These are phyloP conservation scores for Columbina picui DNA, from an alignment of 2,113 vertebrate species.

Conservation along the genomic window DNA sequence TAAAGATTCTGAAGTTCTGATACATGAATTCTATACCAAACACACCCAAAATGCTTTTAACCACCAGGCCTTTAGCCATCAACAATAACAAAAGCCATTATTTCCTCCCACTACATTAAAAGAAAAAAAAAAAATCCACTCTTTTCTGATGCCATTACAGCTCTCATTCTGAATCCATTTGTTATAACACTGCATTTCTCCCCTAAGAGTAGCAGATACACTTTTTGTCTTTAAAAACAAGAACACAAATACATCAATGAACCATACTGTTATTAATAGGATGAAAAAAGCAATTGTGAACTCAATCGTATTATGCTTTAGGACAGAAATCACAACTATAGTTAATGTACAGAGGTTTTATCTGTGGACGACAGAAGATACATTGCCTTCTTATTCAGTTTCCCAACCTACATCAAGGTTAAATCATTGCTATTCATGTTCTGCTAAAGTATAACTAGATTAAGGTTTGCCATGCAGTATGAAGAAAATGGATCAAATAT, in stretches of 20 bases:
- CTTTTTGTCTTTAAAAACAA: not conserved
- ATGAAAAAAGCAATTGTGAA: not conserved
- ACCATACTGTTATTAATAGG: not conserved
- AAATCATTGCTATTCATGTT: not conserved
- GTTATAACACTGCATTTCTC: not conserved
- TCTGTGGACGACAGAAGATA: not conserved
- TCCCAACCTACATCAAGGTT: not conserved
- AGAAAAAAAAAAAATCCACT: not conserved
- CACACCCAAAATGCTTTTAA: not conserved
- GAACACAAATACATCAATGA: not conserved
- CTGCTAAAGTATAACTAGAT: not conserved
- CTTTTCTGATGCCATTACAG: not conserved
- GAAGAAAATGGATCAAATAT: not conserved
- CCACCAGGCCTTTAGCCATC: not conserved
- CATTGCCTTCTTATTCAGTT: not conserved
- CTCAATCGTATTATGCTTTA: accelerated
- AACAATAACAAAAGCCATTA: not conserved
- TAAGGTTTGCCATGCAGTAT: not conserved
- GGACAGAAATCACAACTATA: not conserved
- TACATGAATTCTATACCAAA: not conserved
- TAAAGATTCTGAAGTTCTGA: not conserved
- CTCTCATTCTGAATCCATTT: not conserved
- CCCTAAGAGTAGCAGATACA: not conserved
- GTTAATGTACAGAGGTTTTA: not conserved
- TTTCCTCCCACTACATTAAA: not conserved